Evolutionary conservation across 2,888 invertebrate species (phyloP).

Genomic region (Melieria omissa): DNA sequence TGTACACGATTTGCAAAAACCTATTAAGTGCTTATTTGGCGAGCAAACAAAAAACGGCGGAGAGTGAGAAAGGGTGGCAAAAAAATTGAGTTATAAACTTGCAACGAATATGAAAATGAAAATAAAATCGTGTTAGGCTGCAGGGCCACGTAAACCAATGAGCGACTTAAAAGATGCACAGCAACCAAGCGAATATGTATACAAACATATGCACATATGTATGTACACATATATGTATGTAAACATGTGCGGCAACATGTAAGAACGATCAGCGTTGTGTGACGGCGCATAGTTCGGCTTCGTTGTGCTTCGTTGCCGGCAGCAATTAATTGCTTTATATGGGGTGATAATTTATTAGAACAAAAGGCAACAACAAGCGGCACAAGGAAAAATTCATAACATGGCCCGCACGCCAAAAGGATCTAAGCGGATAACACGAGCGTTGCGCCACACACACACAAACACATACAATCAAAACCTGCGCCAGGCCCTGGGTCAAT

Average conservation of each 20-base stretch:
- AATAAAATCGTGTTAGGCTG: not conserved
- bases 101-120: not conserved
- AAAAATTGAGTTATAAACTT: not conserved
- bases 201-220: too few relatives aligned
- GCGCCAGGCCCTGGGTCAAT: slow-evolving; percentile 54
- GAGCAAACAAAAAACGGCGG: not conserved
- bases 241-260: too few relatives aligned
- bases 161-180: too few relatives aligned
- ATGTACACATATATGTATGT: too few relatives aligned
- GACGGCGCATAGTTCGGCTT: too few relatives aligned
- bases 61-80: not conserved
- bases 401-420: slow-evolving; percentile 10
- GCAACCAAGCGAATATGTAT: too few relatives aligned
- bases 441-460: not conserved
- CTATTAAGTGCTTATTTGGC: slow-evolving; percentile 33
- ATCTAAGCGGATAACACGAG: not conserved
- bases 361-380: slow-evolving; percentile 46
- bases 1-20: slow-evolving; percentile 30
- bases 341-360: slow-evolving; percentile 64
- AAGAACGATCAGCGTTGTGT: too few relatives aligned
- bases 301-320: slow-evolving; percentile 30
- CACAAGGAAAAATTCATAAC: too few relatives aligned
- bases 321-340: slow-evolving; percentile 64
- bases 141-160: not conserved
- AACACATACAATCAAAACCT: slow-evolving; percentile 43